These are phyloP conservation scores for Heliopora coerulea DNA, from an alignment of 92 coral and sea anemone genomes.

Conservation along the genomic window DNA sequence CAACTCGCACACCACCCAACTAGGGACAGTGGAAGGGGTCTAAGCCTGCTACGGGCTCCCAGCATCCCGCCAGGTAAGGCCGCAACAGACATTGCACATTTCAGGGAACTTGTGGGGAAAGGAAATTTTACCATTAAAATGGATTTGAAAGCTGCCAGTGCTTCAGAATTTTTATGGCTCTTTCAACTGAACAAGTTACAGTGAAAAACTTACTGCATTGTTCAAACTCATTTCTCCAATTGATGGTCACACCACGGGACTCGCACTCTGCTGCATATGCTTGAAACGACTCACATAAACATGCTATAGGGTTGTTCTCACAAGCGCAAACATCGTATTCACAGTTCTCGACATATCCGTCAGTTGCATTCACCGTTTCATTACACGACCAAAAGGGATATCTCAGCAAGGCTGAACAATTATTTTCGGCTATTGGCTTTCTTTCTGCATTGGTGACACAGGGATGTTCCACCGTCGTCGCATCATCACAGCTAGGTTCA, in stretches of 20 bases:
- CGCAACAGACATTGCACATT: no score
- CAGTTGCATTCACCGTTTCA: slow-evolving; percentile 29
- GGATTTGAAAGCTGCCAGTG: no score
- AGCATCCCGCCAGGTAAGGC: no score
- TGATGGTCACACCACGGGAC: background rate
- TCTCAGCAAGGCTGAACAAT: slow-evolving; percentile 16
- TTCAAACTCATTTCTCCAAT: slow-evolving; percentile 21
- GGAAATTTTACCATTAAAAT: no score
- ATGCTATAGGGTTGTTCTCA: slow-evolving; percentile 10
- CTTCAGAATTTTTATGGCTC: no score
- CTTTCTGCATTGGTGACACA: slow-evolving; percentile 17
- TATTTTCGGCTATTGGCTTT: background rate
- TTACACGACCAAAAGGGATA: slow-evolving; percentile 26
- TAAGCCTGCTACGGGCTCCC: no score
- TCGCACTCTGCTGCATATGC: slow-evolving; percentile 14
- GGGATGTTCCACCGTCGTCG: slow-evolving; percentile 8
- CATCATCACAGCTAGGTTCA: slow-evolving; percentile 12
- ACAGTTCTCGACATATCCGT: slow-evolving; percentile 19
- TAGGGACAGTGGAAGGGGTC: no score
- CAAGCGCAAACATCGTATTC: slow-evolving; percentile 45
- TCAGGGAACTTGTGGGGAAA: no score
- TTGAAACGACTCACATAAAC: slow-evolving; percentile 21
- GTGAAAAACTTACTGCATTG: slow-evolving; percentile 9
- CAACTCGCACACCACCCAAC: no score
- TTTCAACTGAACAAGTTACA: no score